Conservation (phyloP, 2,113 vertebrate genomes). For the Dolichotis patagonum region DNA sequence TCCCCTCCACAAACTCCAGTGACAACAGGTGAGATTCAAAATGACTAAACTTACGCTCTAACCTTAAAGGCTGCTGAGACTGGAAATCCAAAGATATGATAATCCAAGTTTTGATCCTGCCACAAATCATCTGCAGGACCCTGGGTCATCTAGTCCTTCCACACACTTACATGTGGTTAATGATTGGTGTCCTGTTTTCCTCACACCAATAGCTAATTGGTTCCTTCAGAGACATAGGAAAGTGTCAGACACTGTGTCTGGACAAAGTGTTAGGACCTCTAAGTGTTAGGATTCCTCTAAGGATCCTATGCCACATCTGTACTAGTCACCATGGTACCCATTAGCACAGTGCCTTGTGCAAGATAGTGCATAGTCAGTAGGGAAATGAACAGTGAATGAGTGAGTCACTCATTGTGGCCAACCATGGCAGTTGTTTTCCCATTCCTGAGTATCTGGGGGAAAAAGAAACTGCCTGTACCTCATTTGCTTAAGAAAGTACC, state of each 20-base stretch:
- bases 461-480: background rate
- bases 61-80: background rate
- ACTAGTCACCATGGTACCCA: fast-evolving
- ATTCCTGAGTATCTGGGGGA: background rate
- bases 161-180: background rate
- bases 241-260: background rate
- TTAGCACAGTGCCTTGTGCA: too few relatives aligned
- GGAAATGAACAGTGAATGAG: background rate
- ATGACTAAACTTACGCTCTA: background rate
- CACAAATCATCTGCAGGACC: background rate
- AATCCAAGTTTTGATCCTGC: background rate
- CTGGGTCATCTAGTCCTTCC: background rate
- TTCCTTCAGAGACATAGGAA: background rate
- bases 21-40: conserved; percentile 89
- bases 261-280: background rate
- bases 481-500: background rate
- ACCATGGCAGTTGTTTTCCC: background rate
- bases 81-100: background rate
- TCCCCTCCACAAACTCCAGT: conserved; percentile 72
- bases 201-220: background rate
- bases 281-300: background rate
- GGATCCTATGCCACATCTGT: background rate
- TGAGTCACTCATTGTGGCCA: background rate
- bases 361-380: background rate
- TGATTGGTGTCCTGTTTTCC: background rate